Evolutionary conservation across 23 tunicate genomes (phyloP), one percentile per base, ranked within the genome.

Genomic region (Ascidia mentula): DNA sequence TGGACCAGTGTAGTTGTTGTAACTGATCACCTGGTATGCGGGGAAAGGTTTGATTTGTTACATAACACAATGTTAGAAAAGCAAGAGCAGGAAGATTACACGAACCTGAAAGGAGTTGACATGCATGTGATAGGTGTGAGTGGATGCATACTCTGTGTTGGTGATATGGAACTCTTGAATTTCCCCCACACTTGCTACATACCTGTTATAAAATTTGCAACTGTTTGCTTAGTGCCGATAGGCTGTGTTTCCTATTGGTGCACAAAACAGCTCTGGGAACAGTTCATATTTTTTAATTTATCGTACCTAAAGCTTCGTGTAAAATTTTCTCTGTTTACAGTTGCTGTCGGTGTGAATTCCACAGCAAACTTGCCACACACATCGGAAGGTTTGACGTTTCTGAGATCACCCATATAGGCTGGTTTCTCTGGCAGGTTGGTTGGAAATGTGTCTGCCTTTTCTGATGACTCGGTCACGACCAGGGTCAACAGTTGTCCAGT

Each of bases 1-100:
- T 8, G 92, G 92, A 8, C 92, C 92, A 45, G 78, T 82, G 53
- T 82, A 88, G 9, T 78, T 61, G 34, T 88, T 77, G 78, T 82
- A 88, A 69, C 92, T 82, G 22, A 88, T 82, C 0, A 88, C 88
- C 91, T 87, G 69, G 2, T 3, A 5, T 26, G 24, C 22, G 24
- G 15, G 15, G 15, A 9, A 12, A 12, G 15, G 53, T 42, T 9
- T 15, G 15, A 42, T 42, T 42, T 42, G 53, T 9, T 42, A n/a
- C n/a, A 15, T 42, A 42, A 42, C 15, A 42, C 15, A 9, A 42
- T 42, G 15, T 15, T 20, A 28, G 24, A 53, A 53, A 26, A 53
- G 65, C 28, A 42, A 3, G 22, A 28, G 7, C 24, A 20, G 65
- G 1, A 53, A 5, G 13, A 53, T 1, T 53, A n/a, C n/a, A n/a